Evolutionary conservation across 2,888 invertebrate species (phyloP).

Genomic region (Latrodectus hesperus): DNA sequence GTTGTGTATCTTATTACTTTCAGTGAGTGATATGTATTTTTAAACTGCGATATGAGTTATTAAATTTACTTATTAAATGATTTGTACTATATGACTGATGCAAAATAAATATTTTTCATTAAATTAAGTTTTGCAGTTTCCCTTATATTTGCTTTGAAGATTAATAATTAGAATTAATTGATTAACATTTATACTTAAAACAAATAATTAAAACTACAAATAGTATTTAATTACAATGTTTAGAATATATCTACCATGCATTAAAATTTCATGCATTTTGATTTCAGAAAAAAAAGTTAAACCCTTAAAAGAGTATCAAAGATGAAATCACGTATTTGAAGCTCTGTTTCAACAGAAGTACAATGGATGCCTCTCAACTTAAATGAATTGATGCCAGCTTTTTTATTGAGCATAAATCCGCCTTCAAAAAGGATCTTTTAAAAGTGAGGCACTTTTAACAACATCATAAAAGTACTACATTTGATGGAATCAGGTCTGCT

Average conservation of each 20-base stretch:
- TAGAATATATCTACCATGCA: not conserved
- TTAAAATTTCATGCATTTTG: not conserved
- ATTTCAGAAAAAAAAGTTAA: constrained; percentile 65
- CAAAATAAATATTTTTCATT: too few species aligned
- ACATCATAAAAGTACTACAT: not conserved
- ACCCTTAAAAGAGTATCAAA: constrained; percentile 68
- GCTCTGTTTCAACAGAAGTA: constrained; percentile 6
- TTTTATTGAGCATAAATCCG: not conserved
- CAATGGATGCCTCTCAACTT: constrained; percentile 24
- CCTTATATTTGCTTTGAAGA: too few species aligned
- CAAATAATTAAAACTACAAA: too few species aligned
- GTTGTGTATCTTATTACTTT: too few species aligned
- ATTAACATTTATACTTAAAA: too few species aligned
- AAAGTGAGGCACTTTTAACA: not conserved
- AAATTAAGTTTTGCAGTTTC: too few species aligned
- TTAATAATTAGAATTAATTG: too few species aligned
- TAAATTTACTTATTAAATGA: too few species aligned
- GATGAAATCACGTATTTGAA: constrained; percentile 42
- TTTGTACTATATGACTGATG: too few species aligned
- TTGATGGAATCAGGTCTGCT: not conserved
- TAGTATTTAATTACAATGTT: too few species aligned
- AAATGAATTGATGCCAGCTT: not conserved
- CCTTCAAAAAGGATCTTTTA: not conserved
- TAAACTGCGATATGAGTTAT: too few species aligned
- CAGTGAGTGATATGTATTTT: too few species aligned